phyloP scores from a whole-genome alignment of 2,797 vertebrate genomes.

The Ataeniobius toweri region DNA sequence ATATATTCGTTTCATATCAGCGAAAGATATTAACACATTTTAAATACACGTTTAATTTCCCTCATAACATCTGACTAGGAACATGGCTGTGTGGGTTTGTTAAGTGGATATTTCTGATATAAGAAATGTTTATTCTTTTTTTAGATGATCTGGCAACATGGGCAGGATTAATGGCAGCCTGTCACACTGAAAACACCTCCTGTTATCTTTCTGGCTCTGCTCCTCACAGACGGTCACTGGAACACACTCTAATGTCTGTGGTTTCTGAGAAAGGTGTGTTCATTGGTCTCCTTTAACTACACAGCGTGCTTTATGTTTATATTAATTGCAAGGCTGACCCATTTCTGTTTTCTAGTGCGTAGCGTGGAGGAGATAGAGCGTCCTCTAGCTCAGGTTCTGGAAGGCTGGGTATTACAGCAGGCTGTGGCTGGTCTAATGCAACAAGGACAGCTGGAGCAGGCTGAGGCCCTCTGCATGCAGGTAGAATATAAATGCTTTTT shows the following conservation, averaged over 20 bases:
- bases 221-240: constrained; percentile 76
- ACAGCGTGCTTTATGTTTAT: background rate
- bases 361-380: constrained; percentile 74
- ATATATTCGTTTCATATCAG: too few species aligned
- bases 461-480: constrained; percentile 91
- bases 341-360: constrained; percentile 77
- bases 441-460: constrained; percentile 84
- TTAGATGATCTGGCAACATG: constrained; percentile 91
- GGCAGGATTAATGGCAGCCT: constrained; percentile 94
- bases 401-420: constrained; percentile 91
- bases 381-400: constrained; percentile 80
- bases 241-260: constrained; percentile 82
- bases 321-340: background rate
- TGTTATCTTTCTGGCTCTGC: constrained; percentile 79
- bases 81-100: background rate
- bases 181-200: constrained; percentile 87
- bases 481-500: constrained; percentile 67
- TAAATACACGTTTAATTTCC: background rate
- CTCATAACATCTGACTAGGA: background rate
- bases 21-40: background rate
- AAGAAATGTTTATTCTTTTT: constrained; percentile 15
- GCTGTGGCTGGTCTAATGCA: constrained; percentile 87
- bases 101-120: background rate
- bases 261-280: constrained; percentile 88
- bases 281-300: background rate